phyloP scores from a whole-genome alignment of 1,140 invertebrate species.

The Eurosta solidaginis region DNA sequence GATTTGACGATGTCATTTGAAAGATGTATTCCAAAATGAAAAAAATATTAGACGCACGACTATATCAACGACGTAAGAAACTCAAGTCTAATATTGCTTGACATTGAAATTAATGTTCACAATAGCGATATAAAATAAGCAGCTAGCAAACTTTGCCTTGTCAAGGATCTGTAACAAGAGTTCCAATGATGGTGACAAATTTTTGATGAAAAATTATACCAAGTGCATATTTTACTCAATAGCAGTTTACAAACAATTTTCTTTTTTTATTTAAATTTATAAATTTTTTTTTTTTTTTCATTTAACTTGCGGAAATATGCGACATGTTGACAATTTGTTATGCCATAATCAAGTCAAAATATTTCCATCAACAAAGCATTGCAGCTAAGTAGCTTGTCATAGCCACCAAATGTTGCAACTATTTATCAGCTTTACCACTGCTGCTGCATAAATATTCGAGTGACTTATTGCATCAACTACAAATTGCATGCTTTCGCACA shows the following conservation, averaged over 20 bases:
- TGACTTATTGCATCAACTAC: background rate
- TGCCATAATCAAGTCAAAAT: conserved; percentile 56
- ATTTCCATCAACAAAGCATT: conserved; percentile 41
- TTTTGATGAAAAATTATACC: too few relatives aligned
- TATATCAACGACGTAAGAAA: too few relatives aligned
- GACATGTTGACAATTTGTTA: conserved; percentile 56
- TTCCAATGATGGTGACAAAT: too few relatives aligned
- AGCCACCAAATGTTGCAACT: conserved; percentile 41
- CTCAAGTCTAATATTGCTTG: too few relatives aligned
- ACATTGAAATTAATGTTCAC: too few relatives aligned
- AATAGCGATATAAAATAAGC: too few relatives aligned
- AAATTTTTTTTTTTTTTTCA: background rate
- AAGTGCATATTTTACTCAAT: background rate
- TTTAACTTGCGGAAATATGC: conserved; percentile 39
- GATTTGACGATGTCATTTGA: too few relatives aligned
- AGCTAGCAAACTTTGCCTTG: too few relatives aligned
- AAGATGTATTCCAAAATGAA: too few relatives aligned
- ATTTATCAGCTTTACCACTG: conserved; percentile 45
- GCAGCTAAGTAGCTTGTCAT: background rate
- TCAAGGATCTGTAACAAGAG: too few relatives aligned
- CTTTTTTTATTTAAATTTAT: background rate
- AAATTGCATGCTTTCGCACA: background rate
- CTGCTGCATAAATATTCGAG: background rate
- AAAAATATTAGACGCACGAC: too few relatives aligned
- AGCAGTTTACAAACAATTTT: background rate